phyloP scores from a whole-genome alignment of 2,797 vertebrate genomes.

The Australoheros facetus region DNA sequence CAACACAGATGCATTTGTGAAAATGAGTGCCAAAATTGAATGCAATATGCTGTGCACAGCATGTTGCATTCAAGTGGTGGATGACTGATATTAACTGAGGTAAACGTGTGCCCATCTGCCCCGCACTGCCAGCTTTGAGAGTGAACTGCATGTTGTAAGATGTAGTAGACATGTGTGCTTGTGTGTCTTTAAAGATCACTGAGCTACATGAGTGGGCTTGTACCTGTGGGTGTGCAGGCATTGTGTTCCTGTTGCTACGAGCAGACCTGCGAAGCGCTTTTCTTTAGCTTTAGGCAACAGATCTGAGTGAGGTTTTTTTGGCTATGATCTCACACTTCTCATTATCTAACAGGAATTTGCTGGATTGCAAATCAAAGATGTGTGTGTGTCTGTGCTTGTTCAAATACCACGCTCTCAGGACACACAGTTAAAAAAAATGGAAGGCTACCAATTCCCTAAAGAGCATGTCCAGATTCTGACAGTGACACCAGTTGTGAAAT shows the following conservation, averaged over 20 bases:
- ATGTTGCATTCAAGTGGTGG: neutral
- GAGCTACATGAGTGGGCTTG: conserved; percentile 72
- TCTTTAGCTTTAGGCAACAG: conserved; percentile 68
- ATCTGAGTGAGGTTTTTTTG: conserved; percentile 39
- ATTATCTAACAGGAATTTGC: conserved; percentile 61
- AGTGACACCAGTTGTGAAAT: conserved; percentile 30
- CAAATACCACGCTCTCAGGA: conserved; percentile 46
- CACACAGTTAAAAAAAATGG: conserved; percentile 28
- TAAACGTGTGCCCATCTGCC: neutral
- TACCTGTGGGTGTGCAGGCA: conserved; percentile 54
- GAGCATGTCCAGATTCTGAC: conserved; percentile 51
- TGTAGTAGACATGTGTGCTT: neutral
- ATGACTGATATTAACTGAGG: neutral
- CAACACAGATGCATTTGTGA: neutral
- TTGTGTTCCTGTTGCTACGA: conserved; percentile 48
- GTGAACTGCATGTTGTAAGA: neutral
- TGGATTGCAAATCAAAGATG: conserved; percentile 58
- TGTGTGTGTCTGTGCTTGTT: conserved; percentile 51
- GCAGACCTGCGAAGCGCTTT: conserved; percentile 49
- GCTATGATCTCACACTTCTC: conserved; percentile 40
- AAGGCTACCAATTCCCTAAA: conserved; percentile 48
- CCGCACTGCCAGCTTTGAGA: neutral
- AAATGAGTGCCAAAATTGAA: neutral
- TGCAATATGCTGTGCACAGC: neutral
- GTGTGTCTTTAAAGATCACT: conserved; percentile 42